Conservation (phyloP, 2,888 invertebrate genomes). For the Plemyria rubiginata region DNA sequence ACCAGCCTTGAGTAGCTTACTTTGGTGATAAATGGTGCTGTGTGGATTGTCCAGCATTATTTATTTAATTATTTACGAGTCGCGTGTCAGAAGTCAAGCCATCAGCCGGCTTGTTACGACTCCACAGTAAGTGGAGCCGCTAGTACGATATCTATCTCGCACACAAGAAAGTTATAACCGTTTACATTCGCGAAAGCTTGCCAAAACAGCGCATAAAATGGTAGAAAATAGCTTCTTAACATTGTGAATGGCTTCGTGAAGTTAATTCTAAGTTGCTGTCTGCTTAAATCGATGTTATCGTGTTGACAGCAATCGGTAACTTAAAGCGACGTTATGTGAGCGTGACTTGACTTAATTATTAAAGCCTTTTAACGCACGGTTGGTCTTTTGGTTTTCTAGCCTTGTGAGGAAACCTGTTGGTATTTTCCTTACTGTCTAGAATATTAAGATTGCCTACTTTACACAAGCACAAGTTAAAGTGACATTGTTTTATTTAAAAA, state of each 20-base stretch:
- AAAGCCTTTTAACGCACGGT: constrained; percentile 9
- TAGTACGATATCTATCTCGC: constrained; percentile 6
- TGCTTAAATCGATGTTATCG: constrained; percentile 28
- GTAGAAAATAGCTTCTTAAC: constrained; percentile 24
- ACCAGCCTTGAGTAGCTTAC: no score
- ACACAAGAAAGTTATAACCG: constrained; percentile 21
- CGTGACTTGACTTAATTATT: constrained; percentile 26
- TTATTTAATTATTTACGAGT: neutral
- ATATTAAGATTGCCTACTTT: neutral
- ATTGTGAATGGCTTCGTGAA: constrained; percentile 19
- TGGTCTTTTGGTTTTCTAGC: constrained; percentile 6
- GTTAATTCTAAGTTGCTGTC: constrained; percentile 24
- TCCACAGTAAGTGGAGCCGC: neutral
- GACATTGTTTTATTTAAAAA: neutral
- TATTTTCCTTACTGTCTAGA: neutral
- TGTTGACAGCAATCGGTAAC: constrained; percentile 30
- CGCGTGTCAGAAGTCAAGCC: neutral
- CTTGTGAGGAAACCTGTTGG: constrained; percentile 9
- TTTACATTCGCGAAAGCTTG: constrained; percentile 22
- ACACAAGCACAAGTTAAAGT: neutral
- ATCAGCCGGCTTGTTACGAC: constrained; percentile 9
- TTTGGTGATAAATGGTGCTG: no score
- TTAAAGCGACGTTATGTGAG: constrained; percentile 28
- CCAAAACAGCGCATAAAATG: constrained; percentile 24
- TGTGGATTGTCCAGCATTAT: no score